Percentiles rank a stretch among this genome's conserved stretches.
Conservation (phyloP, 2,797 vertebrate genomes). For the Hephaestus fuliginosus region DNA sequence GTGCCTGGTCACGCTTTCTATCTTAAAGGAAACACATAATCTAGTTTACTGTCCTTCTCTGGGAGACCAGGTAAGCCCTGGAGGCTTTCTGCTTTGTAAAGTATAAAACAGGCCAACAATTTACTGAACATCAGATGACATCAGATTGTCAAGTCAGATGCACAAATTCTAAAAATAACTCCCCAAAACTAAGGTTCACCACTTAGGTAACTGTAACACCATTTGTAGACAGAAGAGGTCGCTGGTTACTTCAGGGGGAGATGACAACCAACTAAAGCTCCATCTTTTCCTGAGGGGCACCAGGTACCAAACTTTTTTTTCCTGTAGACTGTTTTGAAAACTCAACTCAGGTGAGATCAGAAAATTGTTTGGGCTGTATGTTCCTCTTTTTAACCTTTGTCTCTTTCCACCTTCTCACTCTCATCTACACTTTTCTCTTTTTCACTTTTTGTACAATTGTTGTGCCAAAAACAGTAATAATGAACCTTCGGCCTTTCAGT, state of each 20-base stretch:
- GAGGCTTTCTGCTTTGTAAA: background rate
- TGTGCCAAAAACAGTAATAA: background rate
- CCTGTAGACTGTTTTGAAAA: background rate
- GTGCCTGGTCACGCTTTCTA: background rate
- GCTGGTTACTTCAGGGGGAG: background rate
- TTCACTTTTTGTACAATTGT: background rate
- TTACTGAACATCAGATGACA: background rate
- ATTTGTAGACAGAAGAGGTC: constrained; percentile 45
- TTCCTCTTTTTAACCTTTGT: background rate
- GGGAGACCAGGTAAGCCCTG: background rate
- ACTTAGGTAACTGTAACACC: background rate
- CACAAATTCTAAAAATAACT: background rate
- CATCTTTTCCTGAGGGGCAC: background rate
- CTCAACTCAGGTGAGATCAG: background rate
- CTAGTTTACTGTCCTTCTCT: background rate
- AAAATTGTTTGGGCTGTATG: background rate
- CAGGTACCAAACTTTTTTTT: background rate
- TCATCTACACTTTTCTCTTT: background rate
- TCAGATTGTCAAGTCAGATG: background rate
- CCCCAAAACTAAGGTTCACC: background rate
- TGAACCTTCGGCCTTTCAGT: background rate
- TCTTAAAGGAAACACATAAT: constrained; percentile 6
- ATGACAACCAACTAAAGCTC: background rate
- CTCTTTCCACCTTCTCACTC: background rate
- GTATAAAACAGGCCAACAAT: background rate